phyloP scores from a whole-genome alignment of 2,797 vertebrate species.

The Lepus townsendii region DNA sequence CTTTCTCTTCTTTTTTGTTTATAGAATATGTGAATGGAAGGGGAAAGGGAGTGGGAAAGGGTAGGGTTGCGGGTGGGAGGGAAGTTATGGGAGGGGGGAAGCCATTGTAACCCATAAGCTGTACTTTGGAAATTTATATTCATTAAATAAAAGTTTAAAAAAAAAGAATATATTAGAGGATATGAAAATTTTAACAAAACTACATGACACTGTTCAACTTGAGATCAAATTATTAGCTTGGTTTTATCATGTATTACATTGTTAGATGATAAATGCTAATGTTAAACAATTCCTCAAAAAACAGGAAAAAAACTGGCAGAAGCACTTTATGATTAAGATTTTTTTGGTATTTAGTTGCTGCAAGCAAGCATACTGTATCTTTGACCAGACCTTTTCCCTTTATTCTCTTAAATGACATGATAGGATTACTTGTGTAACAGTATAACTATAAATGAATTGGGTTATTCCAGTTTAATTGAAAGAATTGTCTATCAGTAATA shows the following conservation, averaged over 20 bases:
- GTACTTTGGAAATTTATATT: too few species aligned
- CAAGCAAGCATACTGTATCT: neutral
- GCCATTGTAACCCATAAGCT: too few species aligned
- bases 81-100: too few species aligned
- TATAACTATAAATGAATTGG: neutral
- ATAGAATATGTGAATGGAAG: neutral
- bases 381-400: neutral
- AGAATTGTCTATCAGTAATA: neutral
- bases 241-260: neutral
- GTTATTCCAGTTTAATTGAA: neutral
- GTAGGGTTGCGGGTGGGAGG: too few species aligned
- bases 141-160: too few species aligned
- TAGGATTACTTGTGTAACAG: neutral
- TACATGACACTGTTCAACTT: neutral
- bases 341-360: neutral
- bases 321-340: neutral
- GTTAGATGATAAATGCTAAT: neutral
- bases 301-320: constrained; percentile 29
- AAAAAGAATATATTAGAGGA: neutral
- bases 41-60: too few species aligned
- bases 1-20: too few species aligned
- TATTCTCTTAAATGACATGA: neutral
- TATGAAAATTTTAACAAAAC: constrained; percentile 2
- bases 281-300: neutral
- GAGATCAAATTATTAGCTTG: constrained; percentile 19